Evolutionary conservation across 2,888 invertebrate genomes (phyloP), one percentile per base, ranked within the genome.

Genomic region (Erebia epiphron): DNA sequence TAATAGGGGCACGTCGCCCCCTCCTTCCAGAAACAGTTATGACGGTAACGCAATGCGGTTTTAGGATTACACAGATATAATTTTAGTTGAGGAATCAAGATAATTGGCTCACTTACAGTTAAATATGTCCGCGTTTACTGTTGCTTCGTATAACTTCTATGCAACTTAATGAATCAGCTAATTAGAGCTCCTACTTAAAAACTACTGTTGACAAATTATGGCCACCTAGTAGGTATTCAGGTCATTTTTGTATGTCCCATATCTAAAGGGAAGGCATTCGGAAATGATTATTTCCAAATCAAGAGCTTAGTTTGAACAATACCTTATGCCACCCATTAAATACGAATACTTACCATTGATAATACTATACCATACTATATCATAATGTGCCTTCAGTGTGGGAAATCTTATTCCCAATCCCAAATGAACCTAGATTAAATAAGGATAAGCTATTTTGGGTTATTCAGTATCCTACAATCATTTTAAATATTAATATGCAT

Each of bases 1-100:
- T 83, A 82, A 82, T 86, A 83, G 79, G 84, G 86, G 84, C 81
- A 84, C 83, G 79, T 78, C 76, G 73, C 77, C 76, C 76, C 78
- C 75, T 68, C 72, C 69, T 67, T 72, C 67, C 71, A 73, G 66
- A 74, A 62, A 77, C 75, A 70, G 75, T 76, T 77, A 79, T 76
- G 75, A 76, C 67, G 67, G 73, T 74, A 75, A 75, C 76, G 71
- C 77, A 77, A 69, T 68, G 72, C 72, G 70, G 70, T 67, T 73
- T 72, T 67, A 69, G 67, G 64, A 58, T 68, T 71, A 63, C 56
- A 41, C 63, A 54, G 58, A 49, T 69, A 49, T 69, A 58, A 58
- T 69, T 52, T 65, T 49, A 56, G 60, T 61, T 61, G 61, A 41
- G 67, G 60, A 61, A 67, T 67, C 61, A 52, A 67, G 67, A 57